Evolutionary conservation across 2,113 vertebrate species (phyloP).

Genomic region (Falcunculus frontatus): DNA sequence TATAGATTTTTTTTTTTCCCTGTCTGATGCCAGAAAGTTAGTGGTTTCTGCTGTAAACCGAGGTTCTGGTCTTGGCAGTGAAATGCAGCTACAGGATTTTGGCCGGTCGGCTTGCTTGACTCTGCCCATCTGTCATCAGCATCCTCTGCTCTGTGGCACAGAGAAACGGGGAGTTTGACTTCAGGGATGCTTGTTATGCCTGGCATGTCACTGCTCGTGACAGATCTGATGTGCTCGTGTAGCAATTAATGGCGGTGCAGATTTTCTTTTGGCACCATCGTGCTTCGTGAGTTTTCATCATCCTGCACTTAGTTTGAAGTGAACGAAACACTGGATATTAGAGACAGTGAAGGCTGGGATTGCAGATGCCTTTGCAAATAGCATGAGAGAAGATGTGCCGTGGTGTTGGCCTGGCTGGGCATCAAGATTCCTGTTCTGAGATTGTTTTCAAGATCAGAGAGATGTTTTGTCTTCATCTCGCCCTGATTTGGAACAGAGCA

Average conservation of each 20-base stretch:
- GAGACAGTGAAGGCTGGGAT: not conserved
- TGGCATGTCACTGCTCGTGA: conserved; percentile 61
- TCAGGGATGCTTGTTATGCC: conserved; percentile 64
- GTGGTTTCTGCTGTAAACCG: conserved; percentile 47
- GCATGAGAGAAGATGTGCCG: not conserved
- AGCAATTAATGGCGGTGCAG: conserved; percentile 54
- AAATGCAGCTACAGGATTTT: conserved; percentile 49
- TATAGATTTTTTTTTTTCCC: not conserved
- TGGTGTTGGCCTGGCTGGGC: not conserved
- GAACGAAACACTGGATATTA: not conserved
- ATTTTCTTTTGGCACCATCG: conserved; percentile 28
- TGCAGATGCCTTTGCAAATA: not conserved
- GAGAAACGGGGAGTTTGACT: conserved; percentile 53
- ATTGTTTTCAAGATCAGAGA: not conserved
- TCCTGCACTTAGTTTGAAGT: not conserved
- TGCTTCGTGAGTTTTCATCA: conserved; percentile 12
- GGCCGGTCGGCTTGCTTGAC: conserved; percentile 46
- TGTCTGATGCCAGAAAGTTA: conserved; percentile 29
- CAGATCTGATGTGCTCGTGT: conserved; percentile 41
- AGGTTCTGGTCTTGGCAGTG: conserved; percentile 60
- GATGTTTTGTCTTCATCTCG: not conserved
- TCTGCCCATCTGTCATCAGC: conserved; percentile 71
- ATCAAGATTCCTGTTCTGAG: not conserved
- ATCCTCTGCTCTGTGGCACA: conserved; percentile 60
- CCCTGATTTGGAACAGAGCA: not conserved